Conservation (phyloP, 2,113 vertebrate species). For the Pluvialis apricaria region DNA sequence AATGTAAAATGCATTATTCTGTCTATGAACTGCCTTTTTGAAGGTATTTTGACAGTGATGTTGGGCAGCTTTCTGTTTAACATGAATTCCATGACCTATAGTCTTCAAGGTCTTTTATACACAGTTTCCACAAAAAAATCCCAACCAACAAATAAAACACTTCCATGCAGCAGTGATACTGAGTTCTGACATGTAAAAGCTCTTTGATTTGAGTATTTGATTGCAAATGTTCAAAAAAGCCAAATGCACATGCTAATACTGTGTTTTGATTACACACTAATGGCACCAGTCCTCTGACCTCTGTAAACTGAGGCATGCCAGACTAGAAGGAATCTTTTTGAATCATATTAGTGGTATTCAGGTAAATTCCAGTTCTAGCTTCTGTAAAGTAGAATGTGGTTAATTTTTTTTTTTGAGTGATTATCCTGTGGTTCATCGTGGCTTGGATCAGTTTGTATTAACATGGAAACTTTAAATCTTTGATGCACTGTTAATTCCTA, state of each 20-base stretch:
- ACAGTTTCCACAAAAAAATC: neutral
- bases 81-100: slow-evolving; percentile 38
- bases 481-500: slow-evolving; percentile 59
- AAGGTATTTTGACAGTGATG: slow-evolving; percentile 64
- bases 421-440: slow-evolving; percentile 27
- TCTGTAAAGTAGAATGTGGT: neutral
- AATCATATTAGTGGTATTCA: slow-evolving; percentile 10
- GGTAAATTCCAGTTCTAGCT: slow-evolving; percentile 29
- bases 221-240: neutral
- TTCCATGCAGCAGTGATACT: neutral
- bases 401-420: slow-evolving; percentile 27
- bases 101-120: slow-evolving; percentile 22
- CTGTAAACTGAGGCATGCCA: neutral
- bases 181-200: neutral
- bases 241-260: neutral
- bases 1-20: slow-evolving; percentile 78
- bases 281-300: neutral
- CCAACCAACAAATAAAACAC: neutral
- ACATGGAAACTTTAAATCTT: slow-evolving; percentile 40
- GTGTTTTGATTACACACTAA: neutral
- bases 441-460: slow-evolving; percentile 27
- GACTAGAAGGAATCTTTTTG: neutral
- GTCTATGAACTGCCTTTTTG: slow-evolving; percentile 69
- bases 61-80: slow-evolving; percentile 66
- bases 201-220: neutral